phyloP scores from a whole-genome alignment of 1,140 invertebrate species.

The Glossosoma conforme region DNA sequence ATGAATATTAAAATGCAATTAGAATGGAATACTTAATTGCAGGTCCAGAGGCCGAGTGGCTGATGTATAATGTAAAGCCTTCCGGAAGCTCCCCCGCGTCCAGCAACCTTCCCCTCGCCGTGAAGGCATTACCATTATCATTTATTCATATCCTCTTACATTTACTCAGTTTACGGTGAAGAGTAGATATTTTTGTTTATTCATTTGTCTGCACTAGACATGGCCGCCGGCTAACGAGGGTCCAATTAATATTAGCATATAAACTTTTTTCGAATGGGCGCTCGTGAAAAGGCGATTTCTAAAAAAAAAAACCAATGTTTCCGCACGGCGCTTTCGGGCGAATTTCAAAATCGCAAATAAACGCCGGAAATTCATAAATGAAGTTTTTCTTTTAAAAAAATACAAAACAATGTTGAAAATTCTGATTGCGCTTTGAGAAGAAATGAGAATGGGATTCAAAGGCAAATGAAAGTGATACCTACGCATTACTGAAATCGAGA shows the following conservation, averaged over 20 bases:
- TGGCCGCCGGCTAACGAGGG: neutral
- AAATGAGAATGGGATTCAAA: no score
- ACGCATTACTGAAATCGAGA: no score
- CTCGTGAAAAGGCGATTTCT: neutral
- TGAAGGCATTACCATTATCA: conserved; percentile 8
- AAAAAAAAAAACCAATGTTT: neutral
- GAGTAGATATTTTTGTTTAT: conserved; percentile 6
- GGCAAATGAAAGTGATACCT: no score
- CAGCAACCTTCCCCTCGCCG: conserved; percentile 1
- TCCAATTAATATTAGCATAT: conserved; percentile 2
- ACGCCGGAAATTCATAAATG: no score
- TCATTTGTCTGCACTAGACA: neutral
- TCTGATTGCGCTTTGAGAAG: no score
- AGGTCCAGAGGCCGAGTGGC: conserved; percentile 6
- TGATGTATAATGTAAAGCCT: conserved; percentile 20
- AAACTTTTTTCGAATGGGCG: neutral
- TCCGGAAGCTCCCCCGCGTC: conserved; percentile 1
- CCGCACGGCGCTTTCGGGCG: no score
- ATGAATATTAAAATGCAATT: conserved; percentile 30
- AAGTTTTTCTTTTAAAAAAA: no score
- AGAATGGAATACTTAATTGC: conserved; percentile 19
- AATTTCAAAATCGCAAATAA: no score
- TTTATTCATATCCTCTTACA: conserved; percentile 12
- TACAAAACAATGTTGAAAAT: no score
- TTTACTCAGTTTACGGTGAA: no score